Conservation (phyloP, 2,113 vertebrate genomes). For the Bucco capensis region DNA sequence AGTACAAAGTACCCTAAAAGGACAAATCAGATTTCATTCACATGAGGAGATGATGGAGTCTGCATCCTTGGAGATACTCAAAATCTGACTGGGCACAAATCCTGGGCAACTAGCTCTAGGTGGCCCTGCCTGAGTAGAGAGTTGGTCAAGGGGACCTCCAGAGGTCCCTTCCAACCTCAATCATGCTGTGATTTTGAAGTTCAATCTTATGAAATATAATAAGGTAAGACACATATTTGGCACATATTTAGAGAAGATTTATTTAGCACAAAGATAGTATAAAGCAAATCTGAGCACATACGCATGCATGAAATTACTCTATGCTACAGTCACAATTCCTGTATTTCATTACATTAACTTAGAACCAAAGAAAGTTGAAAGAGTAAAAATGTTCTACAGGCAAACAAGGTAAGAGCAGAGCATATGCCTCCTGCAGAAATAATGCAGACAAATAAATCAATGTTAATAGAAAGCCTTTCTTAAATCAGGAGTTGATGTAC, state of each 20-base stretch:
- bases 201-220: not conserved
- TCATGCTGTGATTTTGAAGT: not conserved
- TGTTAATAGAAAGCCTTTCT: not conserved
- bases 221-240: not conserved
- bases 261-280: not conserved
- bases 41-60: not conserved
- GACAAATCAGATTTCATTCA: not conserved
- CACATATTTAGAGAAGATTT: not conserved
- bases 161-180: not conserved
- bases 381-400: not conserved
- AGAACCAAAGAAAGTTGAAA: not conserved
- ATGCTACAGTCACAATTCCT: not conserved
- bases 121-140: not conserved
- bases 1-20: not conserved
- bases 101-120: not conserved
- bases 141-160: not conserved
- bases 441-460: not conserved
- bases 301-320: not conserved
- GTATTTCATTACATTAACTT: not conserved
- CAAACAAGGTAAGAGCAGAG: not conserved
- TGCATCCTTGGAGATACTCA: not conserved
- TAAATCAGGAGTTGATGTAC: not conserved
- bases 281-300: accelerated
- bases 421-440: accelerated
- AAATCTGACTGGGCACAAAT: not conserved